These are phyloP conservation scores for Zonitis immaculata DNA, from an alignment of 2,888 invertebrate species.

Conservation along the genomic window DNA sequence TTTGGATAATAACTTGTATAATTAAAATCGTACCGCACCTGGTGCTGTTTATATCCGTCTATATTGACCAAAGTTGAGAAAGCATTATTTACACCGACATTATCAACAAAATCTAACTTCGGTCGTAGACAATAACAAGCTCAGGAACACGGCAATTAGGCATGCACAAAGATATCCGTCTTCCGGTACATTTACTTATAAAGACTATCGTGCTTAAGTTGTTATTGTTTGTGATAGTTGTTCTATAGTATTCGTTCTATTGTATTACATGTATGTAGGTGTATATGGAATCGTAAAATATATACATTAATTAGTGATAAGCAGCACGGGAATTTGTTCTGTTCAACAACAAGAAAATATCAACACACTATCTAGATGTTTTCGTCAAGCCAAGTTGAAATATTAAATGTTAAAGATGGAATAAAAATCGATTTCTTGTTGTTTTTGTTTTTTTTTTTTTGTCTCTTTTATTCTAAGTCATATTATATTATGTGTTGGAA, in stretches of 20 bases:
- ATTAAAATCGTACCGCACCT: slow-evolving; percentile 20
- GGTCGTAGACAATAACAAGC: slow-evolving; percentile 34
- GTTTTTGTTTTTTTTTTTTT: background rate
- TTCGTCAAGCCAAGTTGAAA: too few species aligned
- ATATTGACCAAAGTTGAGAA: slow-evolving; percentile 36
- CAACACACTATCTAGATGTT: background rate
- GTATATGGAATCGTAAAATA: slow-evolving; percentile 21
- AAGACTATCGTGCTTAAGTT: slow-evolving; percentile 43
- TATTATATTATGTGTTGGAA: background rate
- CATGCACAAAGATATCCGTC: slow-evolving; percentile 48
- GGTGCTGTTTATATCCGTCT: slow-evolving; percentile 16
- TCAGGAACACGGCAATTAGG: slow-evolving; percentile 46
- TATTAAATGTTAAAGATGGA: too few species aligned
- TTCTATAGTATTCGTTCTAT: background rate
- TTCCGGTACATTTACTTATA: slow-evolving; percentile 46
- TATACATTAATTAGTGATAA: slow-evolving; percentile 34
- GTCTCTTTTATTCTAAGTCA: background rate
- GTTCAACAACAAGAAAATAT: background rate
- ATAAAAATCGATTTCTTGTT: background rate
- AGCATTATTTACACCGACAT: slow-evolving; percentile 38
- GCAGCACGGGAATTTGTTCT: slow-evolving; percentile 33
- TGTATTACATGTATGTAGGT: background rate
- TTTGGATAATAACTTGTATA: too few species aligned
- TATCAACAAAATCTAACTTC: slow-evolving; percentile 38
- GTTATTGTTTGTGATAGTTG: slow-evolving; percentile 9